phyloP scores from a whole-genome alignment of 2,888 invertebrate genomes.

The Halictus ligatus region DNA sequence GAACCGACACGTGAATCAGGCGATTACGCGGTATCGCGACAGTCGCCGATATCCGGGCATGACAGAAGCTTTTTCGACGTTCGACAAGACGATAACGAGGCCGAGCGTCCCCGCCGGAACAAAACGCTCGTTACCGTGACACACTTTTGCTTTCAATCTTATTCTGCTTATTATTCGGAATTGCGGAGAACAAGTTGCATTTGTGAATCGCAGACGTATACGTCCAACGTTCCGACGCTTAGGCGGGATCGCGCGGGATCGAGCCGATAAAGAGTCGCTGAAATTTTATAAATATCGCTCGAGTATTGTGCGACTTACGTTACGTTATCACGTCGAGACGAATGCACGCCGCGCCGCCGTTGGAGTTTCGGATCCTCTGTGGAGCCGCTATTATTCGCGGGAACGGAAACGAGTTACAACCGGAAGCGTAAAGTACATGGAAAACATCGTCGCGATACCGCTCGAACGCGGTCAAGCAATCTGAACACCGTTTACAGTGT shows the following conservation, averaged over 20 bases:
- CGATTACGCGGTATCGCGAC: conserved; percentile 5
- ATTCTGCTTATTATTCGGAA: neutral
- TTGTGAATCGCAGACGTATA: too few relatives aligned
- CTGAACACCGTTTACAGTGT: too few relatives aligned
- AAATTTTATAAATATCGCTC: neutral
- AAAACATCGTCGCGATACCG: neutral
- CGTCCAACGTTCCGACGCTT: neutral
- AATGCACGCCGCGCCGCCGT: neutral
- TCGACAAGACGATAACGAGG: neutral
- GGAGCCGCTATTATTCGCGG: neutral
- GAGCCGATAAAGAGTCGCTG: neutral
- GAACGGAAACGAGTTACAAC: neutral
- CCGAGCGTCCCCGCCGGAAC: neutral
- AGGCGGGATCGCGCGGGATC: neutral
- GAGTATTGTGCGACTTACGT: neutral
- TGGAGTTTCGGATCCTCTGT: neutral
- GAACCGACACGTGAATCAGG: neutral
- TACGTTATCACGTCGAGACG: neutral
- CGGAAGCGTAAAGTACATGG: neutral
- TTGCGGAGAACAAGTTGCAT: neutral
- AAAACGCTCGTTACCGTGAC: neutral
- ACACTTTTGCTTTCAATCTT: neutral
- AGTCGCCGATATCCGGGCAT: neutral
- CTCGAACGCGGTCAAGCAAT: neutral
- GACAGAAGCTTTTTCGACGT: neutral